Evolutionary conservation across 2,113 vertebrate genomes (phyloP), one percentile per base, ranked within the genome.

Genomic region (Nyctereutes procyonoides): DNA sequence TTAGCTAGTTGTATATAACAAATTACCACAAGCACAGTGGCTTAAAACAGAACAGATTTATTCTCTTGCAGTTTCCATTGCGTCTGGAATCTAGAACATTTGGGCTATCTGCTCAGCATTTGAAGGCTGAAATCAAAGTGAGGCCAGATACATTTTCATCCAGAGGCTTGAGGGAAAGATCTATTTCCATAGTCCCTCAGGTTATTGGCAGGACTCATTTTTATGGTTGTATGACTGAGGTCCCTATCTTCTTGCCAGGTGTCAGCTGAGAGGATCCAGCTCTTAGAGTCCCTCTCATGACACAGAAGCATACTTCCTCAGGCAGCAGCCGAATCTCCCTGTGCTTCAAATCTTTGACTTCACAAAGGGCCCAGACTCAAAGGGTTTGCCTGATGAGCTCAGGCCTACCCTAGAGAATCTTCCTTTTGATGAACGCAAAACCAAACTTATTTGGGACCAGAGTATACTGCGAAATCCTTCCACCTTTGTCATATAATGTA

Each of bases 401-500:
- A 48, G 74, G 48, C 60, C 69, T 17, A 38, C 60, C 30, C 9
- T 4, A 19, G 69, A 71, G 15, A 28, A n/a, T 17, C 24, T 84
- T 48, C 48, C n/a, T 76, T 63, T 67, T 30, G 16, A 48, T 56
- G 5, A 77, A 83, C 30, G 84, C 24, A 67, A 10, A 55, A 32
- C 11, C 30, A 53, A 15, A 43, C 32, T 79, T 15, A 69, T 24
- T 93, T 88, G 30, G 58, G 30, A 88, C 69, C 17, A 38, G 30
- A 71, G 3, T 35, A 5, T 7, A 24, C 69, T 22, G n/a, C 32
- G 26, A 3, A 65, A 51, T 71, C 4, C 48, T 43, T 35, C 55
- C 22, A n/a, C n/a, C 43, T 62, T 67, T 22, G 9, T 51, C 26
- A 38, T 5, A 6, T 7, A 32, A 8, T 0, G 0, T 60, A n/a